A percentile compares a stretch with the other conserved stretches of the same genome.
These are phyloP conservation scores for Elephantulus edwardii DNA, from an alignment of 2,113 vertebrate genomes.

Conservation along the genomic window DNA sequence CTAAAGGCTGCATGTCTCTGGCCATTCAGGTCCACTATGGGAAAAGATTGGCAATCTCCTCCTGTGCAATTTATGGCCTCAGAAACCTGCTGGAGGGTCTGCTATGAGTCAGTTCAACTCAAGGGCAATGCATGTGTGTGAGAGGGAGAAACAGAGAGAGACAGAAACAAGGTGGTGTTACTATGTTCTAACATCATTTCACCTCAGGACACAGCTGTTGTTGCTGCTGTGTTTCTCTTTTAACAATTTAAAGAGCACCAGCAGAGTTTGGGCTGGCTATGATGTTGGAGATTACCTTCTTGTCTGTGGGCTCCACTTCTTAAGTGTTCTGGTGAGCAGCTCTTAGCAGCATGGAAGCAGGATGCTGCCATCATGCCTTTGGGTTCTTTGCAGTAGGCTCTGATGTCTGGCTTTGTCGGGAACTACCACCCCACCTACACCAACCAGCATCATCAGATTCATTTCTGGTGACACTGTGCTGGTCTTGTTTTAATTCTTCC, in stretches of 20 bases:
- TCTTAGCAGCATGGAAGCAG: background rate
- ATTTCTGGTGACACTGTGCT: background rate
- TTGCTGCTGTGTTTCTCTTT: background rate
- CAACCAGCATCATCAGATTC: background rate
- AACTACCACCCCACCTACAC: rapidly evolving
- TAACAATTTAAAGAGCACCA: background rate
- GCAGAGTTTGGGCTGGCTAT: background rate
- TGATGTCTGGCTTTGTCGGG: background rate
- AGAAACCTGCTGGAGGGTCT: no score
- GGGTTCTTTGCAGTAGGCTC: background rate
- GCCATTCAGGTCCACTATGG: no score
- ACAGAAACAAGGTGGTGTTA: no score
- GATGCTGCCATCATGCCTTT: background rate
- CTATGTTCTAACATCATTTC: background rate
- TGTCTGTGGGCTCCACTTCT: background rate
- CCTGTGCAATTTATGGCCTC: no score
- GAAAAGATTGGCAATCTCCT: no score
- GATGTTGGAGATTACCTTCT: background rate
- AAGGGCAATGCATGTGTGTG: no score
- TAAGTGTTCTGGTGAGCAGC: background rate
- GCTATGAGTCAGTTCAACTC: no score
- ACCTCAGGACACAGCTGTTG: background rate
- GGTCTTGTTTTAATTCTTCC: background rate
- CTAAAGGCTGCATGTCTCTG: no score
- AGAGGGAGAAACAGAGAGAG: no score